Evolutionary conservation across 1,140 invertebrate genomes (phyloP), one percentile per base, ranked within the genome.

Genomic region (Heliconius himera): DNA sequence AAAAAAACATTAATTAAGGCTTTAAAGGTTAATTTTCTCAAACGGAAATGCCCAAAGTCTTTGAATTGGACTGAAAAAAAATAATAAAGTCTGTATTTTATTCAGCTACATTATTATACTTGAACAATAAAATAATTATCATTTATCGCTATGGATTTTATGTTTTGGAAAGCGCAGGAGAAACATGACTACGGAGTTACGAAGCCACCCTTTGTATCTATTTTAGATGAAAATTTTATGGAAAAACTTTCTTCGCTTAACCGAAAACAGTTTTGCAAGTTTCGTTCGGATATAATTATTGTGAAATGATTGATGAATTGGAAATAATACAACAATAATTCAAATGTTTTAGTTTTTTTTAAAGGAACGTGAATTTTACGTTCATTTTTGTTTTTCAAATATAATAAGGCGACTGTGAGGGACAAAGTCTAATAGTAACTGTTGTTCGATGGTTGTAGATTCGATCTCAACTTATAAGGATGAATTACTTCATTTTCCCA

Each of bases 121-220:
- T 90, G 85, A 93, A 92, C 92, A 94, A 94, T 94, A 94, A 91
- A 90, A 94, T 93, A 93, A 94, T 94, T 94, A 94, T 94, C 91
- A 91, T 93, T 90, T 92, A 92, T 91, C 88, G 88, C 85, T 87
- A 85, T 83, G 87, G 85, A 83, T 86, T 93, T 91, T 94, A 92
- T 92, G 91, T 92, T 81, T 84, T 77, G 92, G 91, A 94, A 94
- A 83, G 78, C 83, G 83, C 87, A 78, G 76, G 74, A 66, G 73
- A 85, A 87, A 86, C 83, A 84, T 66, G 83, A 79, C 78, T 78
- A 79, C 66, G 79, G 78, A 85, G 70, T 80, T 82, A 73, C 8
- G 46, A 54, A 78, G 60, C 70, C 70, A 72, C 70, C 70, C 70
- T 41, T 70, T 70, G 51, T 66, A 38, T 60, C 66, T n/a, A 49